Evolutionary conservation across 2,113 vertebrate species (phyloP), one percentile per base, ranked within the genome.

Genomic region (Pyxicephalus adspersus): DNA sequence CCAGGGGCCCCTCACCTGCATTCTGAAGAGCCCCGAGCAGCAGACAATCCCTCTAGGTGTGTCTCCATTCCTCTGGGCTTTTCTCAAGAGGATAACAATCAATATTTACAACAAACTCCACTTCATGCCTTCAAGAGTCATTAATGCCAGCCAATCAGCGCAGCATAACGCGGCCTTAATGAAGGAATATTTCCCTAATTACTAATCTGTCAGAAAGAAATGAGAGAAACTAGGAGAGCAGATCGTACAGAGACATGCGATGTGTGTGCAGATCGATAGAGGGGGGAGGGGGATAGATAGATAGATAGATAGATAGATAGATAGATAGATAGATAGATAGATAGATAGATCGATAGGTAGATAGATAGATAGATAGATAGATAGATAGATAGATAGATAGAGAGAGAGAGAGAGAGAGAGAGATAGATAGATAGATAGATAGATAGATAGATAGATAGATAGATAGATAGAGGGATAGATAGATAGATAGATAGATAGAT

Each of bases 81-180:
- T 60, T 80, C 65, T 80, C 50, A 78, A 67, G 55, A 29, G 38
- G 55, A 68, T 31, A 79, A 83, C 83, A 83, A 87, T 83, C 80
- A 86, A 86, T 86, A 85, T 89, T 86, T 86, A 86, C 84, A 85
- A 76, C 64, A 77, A 86, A 54, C 28, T 52, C 58, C 60, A 68
- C 64, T 85, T 82, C 76, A 84, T 74, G 57, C 76, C 84, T 77
- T 65, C 66, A 72, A 84, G 76, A 86, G 82, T 84, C 82, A 85
- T 86, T 85, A 86, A 72, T 70, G 50, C 11, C 84, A 83, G 76
- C 84, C 86, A 86, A 86, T 84, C 84, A 75, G 74, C 76, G 28
- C 17, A 0, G 26, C 23, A 11, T 50, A 84, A 68, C 61, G 29
- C 26, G 38, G 65, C 65, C 81, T 66, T 74, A 81, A 74, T 22